phyloP scores from a whole-genome alignment of 1,140 invertebrate genomes.

The Delia radicum region DNA sequence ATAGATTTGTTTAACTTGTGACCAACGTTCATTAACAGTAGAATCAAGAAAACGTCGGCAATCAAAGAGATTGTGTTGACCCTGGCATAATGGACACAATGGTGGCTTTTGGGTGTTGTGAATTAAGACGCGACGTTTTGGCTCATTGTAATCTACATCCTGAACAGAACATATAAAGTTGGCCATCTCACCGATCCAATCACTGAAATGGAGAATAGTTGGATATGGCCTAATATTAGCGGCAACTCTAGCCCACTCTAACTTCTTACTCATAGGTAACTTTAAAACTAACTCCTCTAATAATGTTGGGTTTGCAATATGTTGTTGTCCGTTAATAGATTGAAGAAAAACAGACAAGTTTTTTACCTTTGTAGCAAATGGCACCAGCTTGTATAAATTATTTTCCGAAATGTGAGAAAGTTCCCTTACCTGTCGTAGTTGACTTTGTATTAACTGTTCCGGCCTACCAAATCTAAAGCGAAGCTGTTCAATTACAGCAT shows the following conservation, averaged over 20 bases:
- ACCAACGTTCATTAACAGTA: neutral
- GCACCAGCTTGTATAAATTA: neutral
- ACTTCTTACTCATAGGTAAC: slow-evolving; percentile 1
- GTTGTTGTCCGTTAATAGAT: neutral
- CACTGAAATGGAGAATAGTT: slow-evolving; percentile 2
- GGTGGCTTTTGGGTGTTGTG: neutral
- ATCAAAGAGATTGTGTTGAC: neutral
- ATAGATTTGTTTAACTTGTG: neutral
- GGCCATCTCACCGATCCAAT: neutral
- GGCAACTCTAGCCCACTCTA: slow-evolving; percentile 10
- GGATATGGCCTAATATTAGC: slow-evolving; percentile 4
- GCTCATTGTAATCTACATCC: neutral
- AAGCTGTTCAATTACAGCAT: neutral
- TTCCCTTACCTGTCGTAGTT: neutral
- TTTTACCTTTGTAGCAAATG: slow-evolving; percentile 4
- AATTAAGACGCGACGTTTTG: neutral
- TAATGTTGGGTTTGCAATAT: slow-evolving; percentile 1
- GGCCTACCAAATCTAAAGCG: neutral
- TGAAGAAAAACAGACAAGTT: slow-evolving; percentile 12
- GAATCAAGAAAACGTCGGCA: neutral
- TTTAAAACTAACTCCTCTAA: slow-evolving; percentile 6
- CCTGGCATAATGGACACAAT: slow-evolving; percentile 7
- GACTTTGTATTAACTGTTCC: slow-evolving; percentile 5
- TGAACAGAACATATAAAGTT: neutral
- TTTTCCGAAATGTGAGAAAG: neutral